Evolutionary conservation across 2,113 vertebrate genomes (phyloP), one percentile per base, ranked within the genome.

Genomic region (Cyphomyrus plagiostoma): DNA sequence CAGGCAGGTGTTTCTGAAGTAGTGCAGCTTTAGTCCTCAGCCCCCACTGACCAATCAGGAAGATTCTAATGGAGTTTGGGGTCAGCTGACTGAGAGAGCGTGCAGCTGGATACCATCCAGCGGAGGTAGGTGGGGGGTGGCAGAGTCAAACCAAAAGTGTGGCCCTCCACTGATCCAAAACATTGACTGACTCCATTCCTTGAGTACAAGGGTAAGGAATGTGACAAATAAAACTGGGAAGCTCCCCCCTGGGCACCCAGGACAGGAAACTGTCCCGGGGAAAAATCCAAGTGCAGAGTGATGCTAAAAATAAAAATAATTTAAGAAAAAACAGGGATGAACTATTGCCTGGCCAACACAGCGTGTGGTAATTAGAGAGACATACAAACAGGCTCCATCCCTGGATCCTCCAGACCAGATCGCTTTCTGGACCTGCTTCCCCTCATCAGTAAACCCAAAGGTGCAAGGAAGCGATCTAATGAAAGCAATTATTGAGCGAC

Each of bases 401-500:
- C 23, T 35, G 11, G 13, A 21, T 52, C 15, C 85, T 53, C 85
- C 50, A 87, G 26, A 56, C 35, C 50, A 35, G 30, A 53, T 13
- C 10, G 2, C 19, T 56, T 87, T 87, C 85, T 30, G 85, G 85
- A 53, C 17, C 42, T 42, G 74, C 30, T 80, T 86, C 23, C 83
- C 48, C n/a, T 50, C 45, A 86, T 86, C 83, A 86, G 48, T 17
- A 13, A 48, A 87, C 53, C 35, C 85, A 56, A 53, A 53, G 85
- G 85, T 53, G 50, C 26, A 87, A 87, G 15, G 49, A 87, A 87
- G 50, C 4, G 11, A 87, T 87, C 26, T 87, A 87, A 87, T 87
- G 48, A 87, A 87, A 87, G 50, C 50, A 87, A 87, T 87, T 35
- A 87, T n/a, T 50, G 19, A 87, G 26, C 35, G 50, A 87, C 50